These are phyloP conservation scores for Leistus spinibarbis DNA, from an alignment of 2,888 invertebrate species.

Conservation along the genomic window DNA sequence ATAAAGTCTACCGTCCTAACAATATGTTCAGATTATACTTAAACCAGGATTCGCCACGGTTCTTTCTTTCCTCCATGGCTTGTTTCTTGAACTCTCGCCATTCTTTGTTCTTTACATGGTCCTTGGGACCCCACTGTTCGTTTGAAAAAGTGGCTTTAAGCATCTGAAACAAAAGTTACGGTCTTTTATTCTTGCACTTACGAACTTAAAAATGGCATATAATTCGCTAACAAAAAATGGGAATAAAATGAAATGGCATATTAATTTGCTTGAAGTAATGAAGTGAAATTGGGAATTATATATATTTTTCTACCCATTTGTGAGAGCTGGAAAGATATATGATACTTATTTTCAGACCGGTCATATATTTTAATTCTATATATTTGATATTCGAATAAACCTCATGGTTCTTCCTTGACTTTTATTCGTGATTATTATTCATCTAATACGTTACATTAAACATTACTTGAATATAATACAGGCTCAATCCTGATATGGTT, in stretches of 20 bases:
- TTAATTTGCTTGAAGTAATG: not conserved
- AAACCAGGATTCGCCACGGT: constrained; percentile 7
- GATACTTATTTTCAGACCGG: not conserved
- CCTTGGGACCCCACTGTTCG: constrained; percentile 69
- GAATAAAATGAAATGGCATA: not conserved
- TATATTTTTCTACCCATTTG: not conserved
- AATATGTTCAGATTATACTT: constrained; percentile 17
- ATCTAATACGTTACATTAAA: no score
- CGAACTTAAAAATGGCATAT: not conserved
- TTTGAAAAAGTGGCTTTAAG: constrained; percentile 58
- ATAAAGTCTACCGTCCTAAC: constrained; percentile 11
- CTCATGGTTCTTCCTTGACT: no score
- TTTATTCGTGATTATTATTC: no score
- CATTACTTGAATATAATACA: no score
- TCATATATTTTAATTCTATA: not conserved
- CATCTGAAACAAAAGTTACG: constrained; percentile 53
- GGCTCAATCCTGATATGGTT: no score
- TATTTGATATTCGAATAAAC: no score
- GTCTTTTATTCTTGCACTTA: not conserved
- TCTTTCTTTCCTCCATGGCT: constrained; percentile 14
- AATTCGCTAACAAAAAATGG: not conserved
- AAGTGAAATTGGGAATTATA: not conserved
- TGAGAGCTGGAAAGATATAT: no score
- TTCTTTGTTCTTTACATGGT: constrained; percentile 59
- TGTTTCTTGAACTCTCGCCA: constrained; percentile 65